Base-by-base conservation (phyloP, 2,888 invertebrate genomes). In the Schrankia costaestrigalis region DNA sequence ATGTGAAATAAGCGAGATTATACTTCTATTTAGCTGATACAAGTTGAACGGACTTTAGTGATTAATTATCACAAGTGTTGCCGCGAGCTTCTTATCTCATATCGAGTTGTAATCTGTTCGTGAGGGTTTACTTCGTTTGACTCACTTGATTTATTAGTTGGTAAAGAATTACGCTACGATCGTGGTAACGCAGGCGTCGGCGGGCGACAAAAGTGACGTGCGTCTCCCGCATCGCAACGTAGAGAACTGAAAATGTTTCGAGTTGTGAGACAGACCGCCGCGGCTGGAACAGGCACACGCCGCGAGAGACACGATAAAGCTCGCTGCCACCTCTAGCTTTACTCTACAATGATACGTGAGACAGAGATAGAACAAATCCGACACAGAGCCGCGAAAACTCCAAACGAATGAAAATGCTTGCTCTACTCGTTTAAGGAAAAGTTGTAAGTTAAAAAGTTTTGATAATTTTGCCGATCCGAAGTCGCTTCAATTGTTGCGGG, bases 361-460 rank as follows among this genome's bases (percentile, higher is more conserved):
- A 85, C 69, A 83, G 67, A 69, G 84, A 84, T 59, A 55, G 68
- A 55, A 50, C 39, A 45, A 51, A 31, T 36, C 35, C 55, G 46
- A 59, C 63, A 62, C 58, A 41, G 46, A 43, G 48, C 66, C 55
- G 52, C 63, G 52, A 71, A 71, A 73, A 64, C 74, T 66, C 55
- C 67, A 63, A 68, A 62, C 72, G 69, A 70, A 76, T 69, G 68
- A 76, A 77, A 75, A 76, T 71, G 63, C 71, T 67, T 63, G 65
- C 71, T 67, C 62, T 62, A 68, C 68, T 72, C 78, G 71, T 71
- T 78, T 70, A 68, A 70, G 72, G 69, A 78, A 82, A 85, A 85
- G 80, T 85, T 85, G 71, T 73, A 80, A 84, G 78, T 86, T 84
- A 76, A 82, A 84, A 87, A 86, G 71, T 86, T 86, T 83, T 75